Evolutionary conservation across 2,797 vertebrate species (phyloP).

Genomic region (Pseudomugil gertrudae): DNA sequence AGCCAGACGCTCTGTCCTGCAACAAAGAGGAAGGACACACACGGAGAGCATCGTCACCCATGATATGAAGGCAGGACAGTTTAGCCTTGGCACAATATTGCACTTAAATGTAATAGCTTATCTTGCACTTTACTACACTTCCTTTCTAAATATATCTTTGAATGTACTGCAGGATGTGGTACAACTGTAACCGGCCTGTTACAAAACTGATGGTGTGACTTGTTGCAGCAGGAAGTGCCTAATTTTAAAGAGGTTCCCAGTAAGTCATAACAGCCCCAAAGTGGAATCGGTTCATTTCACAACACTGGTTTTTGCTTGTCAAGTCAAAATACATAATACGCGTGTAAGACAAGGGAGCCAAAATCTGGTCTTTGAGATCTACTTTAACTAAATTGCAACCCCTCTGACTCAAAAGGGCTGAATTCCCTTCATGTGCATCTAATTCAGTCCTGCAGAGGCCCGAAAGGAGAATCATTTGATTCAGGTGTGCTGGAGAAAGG

Average conservation of each 20-base stretch:
- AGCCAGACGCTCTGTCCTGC: constrained; percentile 88
- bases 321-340: neutral
- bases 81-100: constrained; percentile 5
- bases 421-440: too few relatives aligned
- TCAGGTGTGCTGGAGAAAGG: too few relatives aligned
- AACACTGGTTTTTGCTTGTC: neutral
- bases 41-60: neutral
- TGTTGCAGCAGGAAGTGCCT: neutral
- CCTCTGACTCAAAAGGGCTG: too few relatives aligned
- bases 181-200: neutral
- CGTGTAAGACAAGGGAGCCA: neutral
- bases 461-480: too few relatives aligned
- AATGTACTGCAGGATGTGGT: constrained; percentile 21
- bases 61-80: too few relatives aligned
- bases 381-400: too few relatives aligned
- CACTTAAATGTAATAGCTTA: constrained; percentile 31
- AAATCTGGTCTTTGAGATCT: too few relatives aligned
- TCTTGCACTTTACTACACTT: constrained; percentile 6
- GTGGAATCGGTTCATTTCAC: neutral
- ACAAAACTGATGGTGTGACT: neutral
- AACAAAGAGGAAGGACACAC: constrained; percentile 19
- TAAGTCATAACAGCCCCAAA: neutral
- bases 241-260: neutral
- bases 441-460: too few relatives aligned
- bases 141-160: constrained; percentile 26